Evolutionary conservation across 2,113 vertebrate species (phyloP).

Genomic region (Dicentrarchus labrax): DNA sequence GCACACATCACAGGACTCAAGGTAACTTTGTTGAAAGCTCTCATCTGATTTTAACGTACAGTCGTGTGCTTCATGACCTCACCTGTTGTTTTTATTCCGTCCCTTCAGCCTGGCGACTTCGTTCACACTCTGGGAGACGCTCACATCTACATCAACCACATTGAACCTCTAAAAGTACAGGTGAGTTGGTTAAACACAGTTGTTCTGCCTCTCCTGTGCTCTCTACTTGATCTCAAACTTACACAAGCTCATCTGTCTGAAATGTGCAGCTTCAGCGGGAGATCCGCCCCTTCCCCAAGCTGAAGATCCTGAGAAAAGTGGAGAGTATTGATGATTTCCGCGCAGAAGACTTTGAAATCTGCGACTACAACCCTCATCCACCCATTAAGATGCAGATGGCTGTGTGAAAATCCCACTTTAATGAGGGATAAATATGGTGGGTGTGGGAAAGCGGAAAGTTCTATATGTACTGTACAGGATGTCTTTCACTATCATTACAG

Average conservation of each 20-base stretch:
- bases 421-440: neutral
- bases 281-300: constrained; percentile 92
- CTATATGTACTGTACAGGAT: neutral
- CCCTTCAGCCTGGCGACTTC: constrained; percentile 92
- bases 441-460: neutral
- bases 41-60: fast-evolving
- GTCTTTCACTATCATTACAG: neutral
- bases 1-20: constrained; percentile 94
- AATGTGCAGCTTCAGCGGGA: constrained; percentile 91
- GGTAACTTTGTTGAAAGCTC: constrained; percentile 76
- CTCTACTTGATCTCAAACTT: neutral
- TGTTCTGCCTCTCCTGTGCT: neutral
- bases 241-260: neutral
- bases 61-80: neutral
- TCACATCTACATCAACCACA: constrained; percentile 94
- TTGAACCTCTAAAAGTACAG: constrained; percentile 93
- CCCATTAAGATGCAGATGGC: constrained; percentile 98
- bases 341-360: constrained; percentile 93
- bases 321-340: constrained; percentile 90
- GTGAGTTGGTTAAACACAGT: constrained; percentile 72
- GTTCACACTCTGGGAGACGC: constrained; percentile 96
- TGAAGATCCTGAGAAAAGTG: constrained; percentile 91
- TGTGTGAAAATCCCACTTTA: constrained; percentile 77
- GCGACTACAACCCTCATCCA: constrained; percentile 93
- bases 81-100: neutral